Base-by-base conservation (phyloP, 2,888 invertebrate species). In the Scaptomyza parva region DNA sequence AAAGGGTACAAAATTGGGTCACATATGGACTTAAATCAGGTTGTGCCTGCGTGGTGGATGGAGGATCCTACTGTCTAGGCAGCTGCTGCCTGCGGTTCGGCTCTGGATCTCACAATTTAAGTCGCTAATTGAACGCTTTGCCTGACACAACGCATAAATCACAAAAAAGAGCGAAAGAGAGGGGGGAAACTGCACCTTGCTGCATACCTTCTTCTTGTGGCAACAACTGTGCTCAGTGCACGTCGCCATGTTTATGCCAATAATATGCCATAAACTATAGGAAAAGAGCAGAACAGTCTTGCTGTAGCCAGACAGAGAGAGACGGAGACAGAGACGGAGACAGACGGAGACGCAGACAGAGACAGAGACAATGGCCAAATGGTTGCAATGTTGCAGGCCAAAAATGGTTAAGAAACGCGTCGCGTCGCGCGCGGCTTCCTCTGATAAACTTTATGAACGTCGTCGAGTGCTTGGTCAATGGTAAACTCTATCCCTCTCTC, bases 101-200 rank as follows among this genome's bases (percentile, higher is more conserved):
- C 33, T n/a, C 12, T 5, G n/a, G n/a, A n/a, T n/a, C 78, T 82
- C 87, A 88, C 90, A 90, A 90, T 89, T 90, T 89, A 88, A 90
- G 89, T 86, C 89, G 89, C 91, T 91, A 91, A 91, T 91, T 91
- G 91, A 91, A 91, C 91, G 91, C 91, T 91, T 81, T 91, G 89
- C 86, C 88, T 90, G 91, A 91, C 91, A 91, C 90, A 89, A 90
- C 86, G 88, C 89, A 91, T 91, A 91, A 91, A 91, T 91, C 91
- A 91, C 90, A 83, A 67, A 60, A 62, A 41, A 18, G 8, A 43
- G 60, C 33, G n/a, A 20, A 5, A 26, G 18, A 11, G 11, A n/a
- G 41, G 18, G 24, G 11, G 8, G 45, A 0, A 39, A 43, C 62
- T 78, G 72, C 83, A 83, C 75, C 86, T 83, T 84, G 83, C 86